A percentile compares a stretch with the other conserved stretches of the same genome.
phyloP scores from a whole-genome alignment of 2,888 invertebrate genomes.

The Epistrophe eligans region DNA sequence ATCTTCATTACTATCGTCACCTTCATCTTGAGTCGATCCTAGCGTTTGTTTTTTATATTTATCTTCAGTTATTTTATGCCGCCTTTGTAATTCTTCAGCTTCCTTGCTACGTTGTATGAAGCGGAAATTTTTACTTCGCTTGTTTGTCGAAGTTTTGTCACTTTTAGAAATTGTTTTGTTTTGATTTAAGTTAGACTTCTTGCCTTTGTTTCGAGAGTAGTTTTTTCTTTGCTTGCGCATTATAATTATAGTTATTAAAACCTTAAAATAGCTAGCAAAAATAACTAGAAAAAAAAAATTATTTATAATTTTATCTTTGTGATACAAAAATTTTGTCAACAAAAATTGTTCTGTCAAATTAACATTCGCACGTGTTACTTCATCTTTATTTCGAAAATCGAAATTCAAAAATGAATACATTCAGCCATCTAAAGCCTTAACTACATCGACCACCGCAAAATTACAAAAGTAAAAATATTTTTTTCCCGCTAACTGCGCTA shows the following conservation, averaged over 20 bases:
- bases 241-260: not conserved
- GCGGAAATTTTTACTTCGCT: slow-evolving; percentile 78
- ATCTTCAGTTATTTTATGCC: slow-evolving; percentile 77
- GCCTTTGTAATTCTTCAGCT: slow-evolving; percentile 79
- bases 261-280: no score
- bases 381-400: not conserved
- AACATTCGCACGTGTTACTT: slow-evolving; percentile 30
- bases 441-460: no score
- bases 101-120: slow-evolving; percentile 81
- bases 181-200: slow-evolving; percentile 35
- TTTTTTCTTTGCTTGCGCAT: slow-evolving; percentile 66
- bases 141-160: slow-evolving; percentile 30
- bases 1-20: slow-evolving; percentile 79
- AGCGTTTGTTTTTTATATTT: slow-evolving; percentile 68
- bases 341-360: slow-evolving; percentile 23
- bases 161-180: slow-evolving; percentile 29
- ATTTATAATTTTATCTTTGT: not conserved
- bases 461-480: no score
- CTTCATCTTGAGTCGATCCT: not conserved
- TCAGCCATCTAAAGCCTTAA: not conserved
- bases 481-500: no score
- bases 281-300: no score
- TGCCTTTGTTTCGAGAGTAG: slow-evolving; percentile 56
- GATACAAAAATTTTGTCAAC: slow-evolving; percentile 32
- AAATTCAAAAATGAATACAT: slow-evolving; percentile 16